These are phyloP conservation scores for Megastigmus dorsalis DNA, from an alignment of 2,888 invertebrate species.

Conservation along the genomic window DNA sequence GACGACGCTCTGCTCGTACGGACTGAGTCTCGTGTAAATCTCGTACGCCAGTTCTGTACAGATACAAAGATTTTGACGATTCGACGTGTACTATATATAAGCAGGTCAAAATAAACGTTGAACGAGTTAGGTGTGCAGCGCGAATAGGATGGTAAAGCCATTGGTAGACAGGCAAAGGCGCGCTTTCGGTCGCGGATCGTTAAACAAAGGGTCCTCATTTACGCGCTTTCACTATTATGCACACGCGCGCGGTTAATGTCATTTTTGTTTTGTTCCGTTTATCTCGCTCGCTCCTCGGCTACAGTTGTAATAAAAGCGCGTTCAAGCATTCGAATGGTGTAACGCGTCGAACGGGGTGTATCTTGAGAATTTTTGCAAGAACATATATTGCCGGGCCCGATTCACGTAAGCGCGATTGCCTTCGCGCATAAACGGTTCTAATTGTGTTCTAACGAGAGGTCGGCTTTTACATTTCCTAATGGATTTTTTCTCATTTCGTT, in stretches of 20 bases:
- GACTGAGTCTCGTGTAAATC: slow-evolving; percentile 73
- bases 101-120: neutral
- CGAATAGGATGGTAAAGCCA: neutral
- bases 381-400: too few relatives aligned
- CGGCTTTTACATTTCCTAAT: too few relatives aligned
- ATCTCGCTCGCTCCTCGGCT: too few relatives aligned
- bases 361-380: too few relatives aligned
- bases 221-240: slow-evolving; percentile 33
- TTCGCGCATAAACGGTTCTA: too few relatives aligned
- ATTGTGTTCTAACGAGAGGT: too few relatives aligned
- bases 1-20: slow-evolving; percentile 78
- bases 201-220: slow-evolving; percentile 20
- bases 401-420: neutral
- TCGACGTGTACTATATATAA: neutral
- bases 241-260: neutral
- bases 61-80: neutral
- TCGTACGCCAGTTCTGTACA: slow-evolving; percentile 62
- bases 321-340: too few relatives aligned
- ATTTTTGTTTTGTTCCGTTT: neutral
- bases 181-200: slow-evolving; percentile 23
- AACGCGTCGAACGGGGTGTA: too few relatives aligned
- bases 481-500: too few relatives aligned
- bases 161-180: slow-evolving; percentile 3
- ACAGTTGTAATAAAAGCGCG: too few relatives aligned
- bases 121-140: neutral